A percentile compares a stretch with the other conserved stretches of the same genome.
phyloP scores from a whole-genome alignment of 2,888 invertebrate species.

The Aleiodes alternator region DNA sequence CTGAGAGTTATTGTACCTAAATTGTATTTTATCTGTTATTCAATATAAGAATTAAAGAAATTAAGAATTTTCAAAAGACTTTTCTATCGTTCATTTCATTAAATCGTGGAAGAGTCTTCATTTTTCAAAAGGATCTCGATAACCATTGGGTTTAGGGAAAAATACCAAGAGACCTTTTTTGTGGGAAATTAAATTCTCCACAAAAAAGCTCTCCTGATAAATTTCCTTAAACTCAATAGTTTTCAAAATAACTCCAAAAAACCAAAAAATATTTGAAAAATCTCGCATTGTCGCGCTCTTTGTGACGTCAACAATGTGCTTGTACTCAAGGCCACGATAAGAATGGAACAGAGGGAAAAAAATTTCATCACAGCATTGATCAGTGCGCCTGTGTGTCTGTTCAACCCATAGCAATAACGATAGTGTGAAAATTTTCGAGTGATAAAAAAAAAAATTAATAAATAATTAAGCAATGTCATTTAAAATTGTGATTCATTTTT shows the following conservation, averaged over 20 bases:
- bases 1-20: constrained; percentile 40
- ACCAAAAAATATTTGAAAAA: neutral
- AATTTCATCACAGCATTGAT: constrained; percentile 65
- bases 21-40: constrained; percentile 42
- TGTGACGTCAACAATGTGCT: neutral
- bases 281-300: neutral
- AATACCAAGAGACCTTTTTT: too few species aligned
- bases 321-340: constrained; percentile 68
- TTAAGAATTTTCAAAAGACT: constrained; percentile 1
- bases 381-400: constrained; percentile 59
- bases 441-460: constrained; percentile 16
- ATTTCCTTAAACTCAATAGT: too few species aligned
- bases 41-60: constrained; percentile 36
- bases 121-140: too few species aligned
- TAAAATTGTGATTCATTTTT: constrained; percentile 15
- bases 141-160: too few species aligned
- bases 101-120: too few species aligned
- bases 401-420: constrained; percentile 39
- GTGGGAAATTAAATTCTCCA: too few species aligned
- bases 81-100: neutral
- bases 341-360: constrained; percentile 64
- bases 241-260: neutral
- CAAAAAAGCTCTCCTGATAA: too few species aligned
- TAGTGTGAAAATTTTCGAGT: neutral
- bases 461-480: too few species aligned